Percentiles rank a stretch among this genome's conserved stretches.
phyloP scores from a whole-genome alignment of 2,888 invertebrate genomes.

The Globia sparganii region DNA sequence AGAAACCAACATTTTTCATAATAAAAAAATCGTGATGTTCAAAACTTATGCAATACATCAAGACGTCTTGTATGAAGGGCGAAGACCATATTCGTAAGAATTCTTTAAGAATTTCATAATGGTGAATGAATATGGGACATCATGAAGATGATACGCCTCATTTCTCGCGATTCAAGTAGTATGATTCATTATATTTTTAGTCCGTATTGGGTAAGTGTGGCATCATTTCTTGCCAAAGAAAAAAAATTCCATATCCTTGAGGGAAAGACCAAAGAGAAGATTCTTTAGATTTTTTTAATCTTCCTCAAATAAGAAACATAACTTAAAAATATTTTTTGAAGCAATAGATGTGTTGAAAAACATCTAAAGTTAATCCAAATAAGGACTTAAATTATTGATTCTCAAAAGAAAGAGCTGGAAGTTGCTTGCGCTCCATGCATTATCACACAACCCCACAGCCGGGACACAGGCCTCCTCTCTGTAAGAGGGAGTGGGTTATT shows the following conservation, averaged over 20 bases:
- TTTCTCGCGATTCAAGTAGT: slow-evolving; percentile 20
- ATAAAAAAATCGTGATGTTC: slow-evolving; percentile 3
- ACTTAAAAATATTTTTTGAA: not conserved
- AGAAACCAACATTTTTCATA: not conserved
- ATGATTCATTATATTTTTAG: slow-evolving; percentile 49
- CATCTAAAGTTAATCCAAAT: too few relatives aligned
- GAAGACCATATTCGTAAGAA: slow-evolving; percentile 44
- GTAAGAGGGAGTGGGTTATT: not conserved
- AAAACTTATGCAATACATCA: slow-evolving; percentile 37
- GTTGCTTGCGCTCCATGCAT: not conserved
- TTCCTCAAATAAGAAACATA: not conserved
- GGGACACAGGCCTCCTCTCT: not conserved
- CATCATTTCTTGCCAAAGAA: not conserved
- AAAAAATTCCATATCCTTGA: not conserved
- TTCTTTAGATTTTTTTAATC: not conserved
- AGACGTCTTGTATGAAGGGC: slow-evolving; percentile 48
- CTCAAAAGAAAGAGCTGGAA: fast-evolving
- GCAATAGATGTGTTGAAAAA: not conserved
- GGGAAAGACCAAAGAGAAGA: not conserved
- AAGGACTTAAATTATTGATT: too few relatives aligned
- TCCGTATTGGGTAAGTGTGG: slow-evolving; percentile 43
- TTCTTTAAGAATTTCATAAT: slow-evolving; percentile 54
- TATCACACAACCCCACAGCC: not conserved
- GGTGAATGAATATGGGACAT: slow-evolving; percentile 39
- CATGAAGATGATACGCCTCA: slow-evolving; percentile 33